Evolutionary conservation across 2,888 invertebrate genomes (phyloP), one percentile per base, ranked within the genome.

Genomic region (Lymantria monacha): DNA sequence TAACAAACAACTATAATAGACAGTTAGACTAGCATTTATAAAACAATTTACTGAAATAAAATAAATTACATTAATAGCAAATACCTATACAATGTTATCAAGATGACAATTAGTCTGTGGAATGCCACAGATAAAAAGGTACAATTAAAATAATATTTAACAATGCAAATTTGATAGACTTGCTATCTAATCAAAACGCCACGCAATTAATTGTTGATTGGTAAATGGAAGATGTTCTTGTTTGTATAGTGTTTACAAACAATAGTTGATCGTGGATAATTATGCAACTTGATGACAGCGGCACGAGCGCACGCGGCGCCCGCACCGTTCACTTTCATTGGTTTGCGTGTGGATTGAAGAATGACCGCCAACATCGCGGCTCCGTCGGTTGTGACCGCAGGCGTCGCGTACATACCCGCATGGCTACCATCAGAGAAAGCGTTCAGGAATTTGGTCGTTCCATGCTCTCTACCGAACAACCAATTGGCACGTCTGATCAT

Each of bases 201-300:
- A 87, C 83, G 85, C 86, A 76, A 81, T 76, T 79, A 67, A 69
- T 76, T 72, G 10, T 10, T 22, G 10, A 33, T 33, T 38, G n/a
- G 38, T 38, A 38, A 69, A 72, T 59, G 71, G 75, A 74, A 33
- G 79, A 65, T 79, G 66, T 71, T 79, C 77, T 77, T 73, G 71
- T 72, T 80, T 77, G 82, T 83, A 79, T 73, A 77, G 74, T 90
- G 88, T 90, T 90, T 89, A 88, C 87, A 90, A 90, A 90, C 90
- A 91, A 85, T 86, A 78, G 79, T 83, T 62, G 81, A 82, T 84
- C 78, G 87, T 79, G 74, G 76, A 77, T 87, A 89, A 87, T 89
- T 90, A 90, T 88, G 89, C 88, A 90, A 91, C 69, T 64, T 67
- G 81, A 83, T 83, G 89, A 88, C 89, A 87, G 82, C 76, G 77